Evolutionary conservation across 2,888 invertebrate genomes (phyloP), one percentile per base, ranked within the genome.

Genomic region (Caenorhabditis sp.): DNA sequence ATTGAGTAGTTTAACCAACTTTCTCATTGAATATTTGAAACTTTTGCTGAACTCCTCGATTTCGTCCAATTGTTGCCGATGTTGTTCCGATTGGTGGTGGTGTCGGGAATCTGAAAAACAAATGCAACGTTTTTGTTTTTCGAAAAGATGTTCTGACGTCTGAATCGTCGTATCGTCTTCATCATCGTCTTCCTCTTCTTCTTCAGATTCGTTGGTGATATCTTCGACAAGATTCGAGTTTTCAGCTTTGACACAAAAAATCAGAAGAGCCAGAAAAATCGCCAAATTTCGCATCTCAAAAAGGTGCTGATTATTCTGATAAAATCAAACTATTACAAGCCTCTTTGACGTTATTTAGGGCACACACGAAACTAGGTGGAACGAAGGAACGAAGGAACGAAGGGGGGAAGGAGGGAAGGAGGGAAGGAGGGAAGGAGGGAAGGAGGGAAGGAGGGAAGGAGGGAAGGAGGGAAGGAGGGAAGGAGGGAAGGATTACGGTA

Each of bases 21-120:
- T 74, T 63, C 27, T 74, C 74, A 61, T 62, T 66, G 63, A 69
- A 74, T 36, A 74, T 66, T 21, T 74, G 63, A 53, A 65, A 73
- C 27, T 73, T 73, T 51, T 73, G 69, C 1, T 69, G 54, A 23
- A 57, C 26, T 50, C 19, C 10, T n/a, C 36, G 1, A 31, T 31
- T 31, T 54, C 50, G n/a, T 65, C 24, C 62, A n/a, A n/a, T n/a
- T 12, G 36, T 8, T 8, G 58, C 21, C 2, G 71, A 60, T n/a
- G 66, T 66, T 3, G 71, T 71, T 8, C 64, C 69, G 43, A 74
- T 66, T 21, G 74, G 74, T 6, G 69, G 66, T 27, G 74, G 74
- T 14, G 69, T 69, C 6, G 74, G 74, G 26, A 74, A 74, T 43
- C 73, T 73, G 61, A 14, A 62, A 55, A 19, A n/a, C n/a, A n/a